Percentiles rank a stretch among this genome's conserved stretches.
Conservation (phyloP, 2,797 vertebrate species). For the Anabacerthia variegaticeps region DNA sequence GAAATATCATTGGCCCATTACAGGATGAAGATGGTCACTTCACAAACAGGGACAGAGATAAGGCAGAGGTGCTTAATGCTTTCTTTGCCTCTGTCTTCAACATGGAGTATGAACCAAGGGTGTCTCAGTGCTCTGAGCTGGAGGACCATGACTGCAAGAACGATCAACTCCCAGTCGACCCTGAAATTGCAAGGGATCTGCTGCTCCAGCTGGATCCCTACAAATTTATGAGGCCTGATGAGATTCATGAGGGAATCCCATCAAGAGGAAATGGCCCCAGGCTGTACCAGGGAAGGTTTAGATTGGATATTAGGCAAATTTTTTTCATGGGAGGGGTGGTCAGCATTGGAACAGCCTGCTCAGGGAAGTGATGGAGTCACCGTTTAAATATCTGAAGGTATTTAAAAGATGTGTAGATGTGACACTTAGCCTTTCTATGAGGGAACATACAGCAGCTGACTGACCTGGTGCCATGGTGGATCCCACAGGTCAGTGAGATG, state of each 20-base stretch:
- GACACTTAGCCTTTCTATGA: background rate
- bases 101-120: background rate
- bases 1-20: background rate
- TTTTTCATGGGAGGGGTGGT: rapidly evolving
- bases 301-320: background rate
- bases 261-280: background rate
- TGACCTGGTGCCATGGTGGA: background rate
- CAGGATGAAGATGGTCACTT: background rate
- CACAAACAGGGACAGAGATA: background rate
- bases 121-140: background rate
- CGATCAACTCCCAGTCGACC: background rate
- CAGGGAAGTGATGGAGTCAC: background rate
- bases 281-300: background rate
- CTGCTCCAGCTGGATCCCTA: background rate
- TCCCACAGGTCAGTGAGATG: background rate
- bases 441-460: background rate
- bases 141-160: background rate
- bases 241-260: background rate
- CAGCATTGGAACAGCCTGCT: background rate
- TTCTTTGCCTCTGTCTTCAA: background rate
- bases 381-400: background rate
- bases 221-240: background rate
- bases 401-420: background rate
- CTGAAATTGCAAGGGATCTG: background rate
- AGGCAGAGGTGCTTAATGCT: background rate